Percentiles rank a stretch among this genome's conserved stretches.
Evolutionary conservation across 2,888 invertebrate genomes (phyloP).

Genomic region (Polylopha cassiicola): DNA sequence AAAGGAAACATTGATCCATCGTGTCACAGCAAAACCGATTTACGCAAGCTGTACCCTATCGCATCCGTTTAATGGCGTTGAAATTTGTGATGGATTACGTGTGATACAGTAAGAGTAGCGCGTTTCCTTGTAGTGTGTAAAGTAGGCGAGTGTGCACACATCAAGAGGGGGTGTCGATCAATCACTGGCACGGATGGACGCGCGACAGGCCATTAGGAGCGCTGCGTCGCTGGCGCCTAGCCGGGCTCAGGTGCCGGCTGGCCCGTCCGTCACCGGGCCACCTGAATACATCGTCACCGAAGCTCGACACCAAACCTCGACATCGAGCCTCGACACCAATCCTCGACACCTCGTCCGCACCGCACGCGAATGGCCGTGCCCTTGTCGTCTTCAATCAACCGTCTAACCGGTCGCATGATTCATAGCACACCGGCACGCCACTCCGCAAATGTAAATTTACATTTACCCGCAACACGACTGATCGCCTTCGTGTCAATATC

Average conservation of each 20-base stretch:
- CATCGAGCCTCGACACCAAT: background rate
- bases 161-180: conserved; percentile 67
- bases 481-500: no score
- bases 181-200: conserved; percentile 67
- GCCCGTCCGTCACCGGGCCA: conserved; percentile 26
- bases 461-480: no score
- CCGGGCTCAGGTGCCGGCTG: conserved; percentile 57
- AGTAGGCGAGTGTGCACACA: conserved; percentile 54
- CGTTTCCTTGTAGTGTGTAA: conserved; percentile 39
- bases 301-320: conserved; percentile 32
- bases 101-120: conserved; percentile 50
- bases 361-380: conserved; percentile 31
- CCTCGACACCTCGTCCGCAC: conserved; percentile 9
- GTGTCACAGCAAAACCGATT: conserved; percentile 18
- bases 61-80: conserved; percentile 23
- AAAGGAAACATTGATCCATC: conserved; percentile 15
- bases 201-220: conserved; percentile 69
- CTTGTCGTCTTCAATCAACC: conserved; percentile 49
- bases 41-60: conserved; percentile 20
- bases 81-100: conserved; percentile 62
- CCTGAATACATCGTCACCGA: conserved; percentile 25
- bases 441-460: conserved; percentile 14
- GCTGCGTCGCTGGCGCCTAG: conserved; percentile 43
- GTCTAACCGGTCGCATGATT: conserved; percentile 40
- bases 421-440: conserved; percentile 20